Conservation (phyloP, 2,888 invertebrate species). For the Palloptera scutellata region DNA sequence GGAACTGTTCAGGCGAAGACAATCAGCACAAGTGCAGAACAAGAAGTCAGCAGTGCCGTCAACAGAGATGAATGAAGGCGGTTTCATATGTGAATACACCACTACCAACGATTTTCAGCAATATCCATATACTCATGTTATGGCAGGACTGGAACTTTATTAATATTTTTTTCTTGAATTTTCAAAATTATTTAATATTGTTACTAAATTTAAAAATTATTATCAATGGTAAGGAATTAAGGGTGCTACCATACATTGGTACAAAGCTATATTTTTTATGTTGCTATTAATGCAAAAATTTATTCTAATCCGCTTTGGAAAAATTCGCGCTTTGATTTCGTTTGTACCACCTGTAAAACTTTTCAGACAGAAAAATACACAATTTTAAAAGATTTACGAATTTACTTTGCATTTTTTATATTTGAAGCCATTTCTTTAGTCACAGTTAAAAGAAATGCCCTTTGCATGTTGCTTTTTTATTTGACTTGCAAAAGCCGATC, state of each 20-base stretch:
- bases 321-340: constrained; percentile 16
- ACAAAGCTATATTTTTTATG: neutral
- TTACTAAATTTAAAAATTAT: constrained; percentile 5
- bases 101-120: no score
- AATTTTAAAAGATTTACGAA: constrained; percentile 47
- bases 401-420: constrained; percentile 52
- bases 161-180: no score
- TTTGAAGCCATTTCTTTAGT: constrained; percentile 11
- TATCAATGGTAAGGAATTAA: neutral
- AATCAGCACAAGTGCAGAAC: neutral
- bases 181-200: neutral
- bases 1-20: neutral
- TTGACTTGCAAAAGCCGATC: constrained; percentile 56
- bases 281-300: neutral
- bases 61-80: neutral
- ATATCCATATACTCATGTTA: no score
- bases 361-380: constrained; percentile 44
- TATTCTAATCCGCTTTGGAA: constrained; percentile 17
- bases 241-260: neutral
- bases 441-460: neutral
- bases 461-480: neutral
- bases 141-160: no score
- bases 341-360: constrained; percentile 41
- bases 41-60: neutral
- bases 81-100: neutral